Percentiles rank a stretch among this genome's conserved stretches.
Conservation (phyloP, 2,888 invertebrate genomes). For the Lycophotia porphyrea region DNA sequence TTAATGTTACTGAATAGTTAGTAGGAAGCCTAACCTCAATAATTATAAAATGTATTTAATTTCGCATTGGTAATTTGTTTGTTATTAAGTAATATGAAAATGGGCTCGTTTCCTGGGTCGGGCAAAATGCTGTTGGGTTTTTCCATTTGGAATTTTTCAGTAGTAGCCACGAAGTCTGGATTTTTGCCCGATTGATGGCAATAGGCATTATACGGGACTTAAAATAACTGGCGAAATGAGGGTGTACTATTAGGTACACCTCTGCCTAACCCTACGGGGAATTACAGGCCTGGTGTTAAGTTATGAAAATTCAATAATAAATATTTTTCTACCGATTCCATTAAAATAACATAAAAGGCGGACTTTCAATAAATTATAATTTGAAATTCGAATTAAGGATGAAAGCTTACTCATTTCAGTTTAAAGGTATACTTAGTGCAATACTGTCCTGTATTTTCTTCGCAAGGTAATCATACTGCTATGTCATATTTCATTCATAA, state of each 20-base stretch:
- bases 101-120: too few relatives aligned
- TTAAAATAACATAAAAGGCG: background rate
- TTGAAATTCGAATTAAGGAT: background rate
- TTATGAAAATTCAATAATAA: background rate
- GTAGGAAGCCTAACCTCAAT: background rate
- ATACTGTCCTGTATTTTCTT: background rate
- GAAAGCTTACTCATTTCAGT: background rate
- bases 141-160: too few relatives aligned
- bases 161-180: too few relatives aligned
- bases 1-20: background rate
- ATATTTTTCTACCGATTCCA: too few relatives aligned
- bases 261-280: too few relatives aligned
- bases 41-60: too few relatives aligned
- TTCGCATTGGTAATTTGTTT: background rate
- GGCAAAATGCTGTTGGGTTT: too few relatives aligned
- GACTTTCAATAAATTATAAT: background rate
- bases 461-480: slow-evolving; percentile 3
- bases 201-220: too few relatives aligned
- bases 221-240: too few relatives aligned
- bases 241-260: too few relatives aligned
- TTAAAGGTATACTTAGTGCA: background rate
- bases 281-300: too few relatives aligned
- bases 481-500: slow-evolving; percentile 21
- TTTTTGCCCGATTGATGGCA: too few relatives aligned
- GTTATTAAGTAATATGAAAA: background rate